Base-by-base conservation (phyloP, 2,797 vertebrate genomes). In the Alosa sapidissima region DNA sequence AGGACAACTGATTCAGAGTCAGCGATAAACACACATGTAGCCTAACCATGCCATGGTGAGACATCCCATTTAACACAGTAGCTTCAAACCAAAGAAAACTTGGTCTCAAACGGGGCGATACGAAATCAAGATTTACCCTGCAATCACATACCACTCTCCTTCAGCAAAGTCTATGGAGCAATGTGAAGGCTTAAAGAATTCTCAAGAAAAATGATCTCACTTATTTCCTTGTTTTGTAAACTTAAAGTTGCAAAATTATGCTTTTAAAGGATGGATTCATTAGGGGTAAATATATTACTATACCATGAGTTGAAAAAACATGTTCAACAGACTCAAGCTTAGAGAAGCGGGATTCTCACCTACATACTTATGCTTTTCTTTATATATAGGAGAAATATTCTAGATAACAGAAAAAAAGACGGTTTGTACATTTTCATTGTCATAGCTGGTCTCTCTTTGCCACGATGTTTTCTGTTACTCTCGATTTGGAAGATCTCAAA, bases 401-500 rank as follows among this genome's bases (percentile, higher is more conserved):
- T 65, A 52, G 8, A 33, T 78, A 87, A 81, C 62, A 85, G 82
- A 82, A 75, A 92, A 88, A 84, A n/a, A 91, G 93, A 93, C 91
- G 93, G 91, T 90, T 82, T 82, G 81, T 78, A 52, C 62, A 87
- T 72, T 83, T 85, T 85, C 89, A 88, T 91, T 87, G 89, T 93
- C 68, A 83, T 89, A 87, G 85, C 87, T 58, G 10, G 90, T 91
- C 86, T 84, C 87, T 87, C 90, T 91, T 85, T 16, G 87, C 65
- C 52, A 81, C 51, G 51, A 88, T 24, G 68, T 90, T 88, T 91
- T 91, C 81, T 90, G 52, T 75, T 86, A 89, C 90, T 85, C 87
- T 93, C 89, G 87, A 89, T 75, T 91, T 93, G 92, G 93, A 95
- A 93, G 92, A 94, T 93, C 93, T 93, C 91, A 95, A 94, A 95